Conservation (phyloP, 2,888 invertebrate genomes). For the Hydropsyche betteni region DNA sequence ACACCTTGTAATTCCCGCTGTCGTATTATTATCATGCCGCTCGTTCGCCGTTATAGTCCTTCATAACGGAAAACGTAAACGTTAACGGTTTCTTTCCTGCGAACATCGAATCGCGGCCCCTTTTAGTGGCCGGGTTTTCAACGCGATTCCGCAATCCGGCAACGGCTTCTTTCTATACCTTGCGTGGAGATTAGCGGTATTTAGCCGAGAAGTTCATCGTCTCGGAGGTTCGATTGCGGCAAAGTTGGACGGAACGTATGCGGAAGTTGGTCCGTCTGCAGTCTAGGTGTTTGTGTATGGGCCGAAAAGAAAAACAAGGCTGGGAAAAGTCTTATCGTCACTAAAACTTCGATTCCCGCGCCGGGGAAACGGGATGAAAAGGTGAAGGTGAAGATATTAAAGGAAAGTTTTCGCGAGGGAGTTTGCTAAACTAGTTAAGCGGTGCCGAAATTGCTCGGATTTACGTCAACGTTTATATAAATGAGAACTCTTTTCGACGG, state of each 20-base stretch:
- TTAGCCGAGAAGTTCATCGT: slow-evolving; percentile 4
- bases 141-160: too few relatives aligned
- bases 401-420: slow-evolving; percentile 1
- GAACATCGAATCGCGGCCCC: too few relatives aligned
- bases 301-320: slow-evolving; percentile 17
- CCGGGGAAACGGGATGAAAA: slow-evolving; percentile 14
- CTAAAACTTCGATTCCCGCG: slow-evolving; percentile 20
- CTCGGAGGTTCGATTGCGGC: slow-evolving; percentile 9
- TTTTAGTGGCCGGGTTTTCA: too few relatives aligned
- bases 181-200: background rate
- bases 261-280: background rate
- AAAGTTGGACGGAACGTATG: slow-evolving; percentile 8
- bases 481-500: too few relatives aligned
- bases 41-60: slow-evolving; percentile 13
- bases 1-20: background rate
- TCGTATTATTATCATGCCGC: background rate
- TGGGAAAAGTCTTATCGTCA: slow-evolving; percentile 23
- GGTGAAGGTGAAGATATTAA: slow-evolving; percentile 21
- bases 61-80: slow-evolving; percentile 28
- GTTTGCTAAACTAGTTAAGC: slow-evolving; percentile 8
- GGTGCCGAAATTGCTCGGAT: slow-evolving; percentile 18
- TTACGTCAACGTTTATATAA: background rate
- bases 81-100: slow-evolving; percentile 8
- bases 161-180: too few relatives aligned
- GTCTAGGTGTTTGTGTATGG: background rate